A percentile compares a stretch with the other conserved stretches of the same genome.
Evolutionary conservation across 2,797 vertebrate genomes (phyloP).

Genomic region (Sternarchorhynchus goeldii): DNA sequence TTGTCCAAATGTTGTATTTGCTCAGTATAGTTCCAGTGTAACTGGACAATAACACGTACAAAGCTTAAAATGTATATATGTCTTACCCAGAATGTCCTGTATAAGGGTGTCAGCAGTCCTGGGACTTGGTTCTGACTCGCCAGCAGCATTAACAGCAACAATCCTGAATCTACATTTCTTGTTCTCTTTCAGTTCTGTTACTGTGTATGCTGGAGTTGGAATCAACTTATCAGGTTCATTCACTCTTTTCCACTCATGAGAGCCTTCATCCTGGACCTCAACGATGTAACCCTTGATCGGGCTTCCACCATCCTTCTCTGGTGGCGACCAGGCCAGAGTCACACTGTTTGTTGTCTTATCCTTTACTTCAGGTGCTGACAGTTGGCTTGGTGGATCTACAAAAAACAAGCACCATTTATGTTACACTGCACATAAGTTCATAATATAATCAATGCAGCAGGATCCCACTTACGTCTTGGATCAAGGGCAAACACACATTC

Average conservation of each 20-base stretch:
- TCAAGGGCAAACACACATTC: conserved; percentile 85
- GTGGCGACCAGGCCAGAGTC: conserved; percentile 87
- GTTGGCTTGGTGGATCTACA: conserved; percentile 84
- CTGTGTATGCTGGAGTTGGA: conserved; percentile 86
- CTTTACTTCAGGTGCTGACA: conserved; percentile 84
- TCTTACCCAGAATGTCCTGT: conserved; percentile 90
- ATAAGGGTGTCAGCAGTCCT: conserved; percentile 84
- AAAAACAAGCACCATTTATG: conserved; percentile 24
- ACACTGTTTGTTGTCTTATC: conserved; percentile 92
- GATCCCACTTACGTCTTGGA: conserved; percentile 85
- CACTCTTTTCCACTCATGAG: conserved; percentile 87
- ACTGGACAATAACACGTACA: no score
- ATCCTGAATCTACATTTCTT: conserved; percentile 93
- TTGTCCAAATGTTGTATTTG: no score
- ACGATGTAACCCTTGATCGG: conserved; percentile 95
- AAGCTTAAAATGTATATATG: conserved; percentile 62
- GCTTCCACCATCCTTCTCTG: conserved; percentile 90
- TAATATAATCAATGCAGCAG: neutral
- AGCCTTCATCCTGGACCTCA: conserved; percentile 95
- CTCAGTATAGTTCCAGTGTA: no score
- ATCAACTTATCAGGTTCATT: conserved; percentile 90
- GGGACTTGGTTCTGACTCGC: conserved; percentile 92
- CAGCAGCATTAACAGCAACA: conserved; percentile 91
- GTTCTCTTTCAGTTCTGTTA: conserved; percentile 90
- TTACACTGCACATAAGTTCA: neutral